These are phyloP conservation scores for Agraylea sexmaculata DNA, from an alignment of 1,140 invertebrate genomes.

Conservation along the genomic window DNA sequence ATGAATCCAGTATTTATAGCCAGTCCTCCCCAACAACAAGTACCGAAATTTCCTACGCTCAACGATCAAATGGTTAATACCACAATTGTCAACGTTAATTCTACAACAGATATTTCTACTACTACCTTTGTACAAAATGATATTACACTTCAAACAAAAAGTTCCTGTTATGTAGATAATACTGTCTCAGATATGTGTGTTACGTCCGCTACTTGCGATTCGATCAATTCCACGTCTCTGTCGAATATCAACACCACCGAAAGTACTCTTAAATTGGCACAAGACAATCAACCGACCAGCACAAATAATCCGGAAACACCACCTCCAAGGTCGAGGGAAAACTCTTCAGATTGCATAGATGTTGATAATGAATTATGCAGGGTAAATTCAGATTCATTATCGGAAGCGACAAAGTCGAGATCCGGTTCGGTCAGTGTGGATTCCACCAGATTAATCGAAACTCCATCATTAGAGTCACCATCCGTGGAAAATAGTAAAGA, in stretches of 20 bases:
- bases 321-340: constrained; percentile 4
- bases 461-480: constrained; percentile 32
- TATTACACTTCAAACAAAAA: too few species aligned
- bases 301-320: too few species aligned
- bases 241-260: constrained; percentile 1
- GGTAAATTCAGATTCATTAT: constrained; percentile 3
- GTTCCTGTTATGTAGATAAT: background rate
- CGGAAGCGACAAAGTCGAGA: constrained; percentile 16
- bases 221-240: background rate
- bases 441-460: constrained; percentile 9
- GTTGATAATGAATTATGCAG: constrained; percentile 12
- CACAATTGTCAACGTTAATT: constrained; percentile 1
- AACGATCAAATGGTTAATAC: constrained; percentile 5
- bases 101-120: too few species aligned
- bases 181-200: background rate
- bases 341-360: constrained; percentile 12
- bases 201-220: background rate
- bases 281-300: too few species aligned
- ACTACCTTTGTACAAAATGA: too few species aligned
- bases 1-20: constrained; percentile 15
- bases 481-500: constrained; percentile 38
- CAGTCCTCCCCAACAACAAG: constrained; percentile 11
- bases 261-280: background rate
- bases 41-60: constrained; percentile 3
- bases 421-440: constrained; percentile 9